phyloP scores from a whole-genome alignment of 30 jellyfish, hydroid and myxozoan species.

The Chrysaora quinquecirrha region DNA sequence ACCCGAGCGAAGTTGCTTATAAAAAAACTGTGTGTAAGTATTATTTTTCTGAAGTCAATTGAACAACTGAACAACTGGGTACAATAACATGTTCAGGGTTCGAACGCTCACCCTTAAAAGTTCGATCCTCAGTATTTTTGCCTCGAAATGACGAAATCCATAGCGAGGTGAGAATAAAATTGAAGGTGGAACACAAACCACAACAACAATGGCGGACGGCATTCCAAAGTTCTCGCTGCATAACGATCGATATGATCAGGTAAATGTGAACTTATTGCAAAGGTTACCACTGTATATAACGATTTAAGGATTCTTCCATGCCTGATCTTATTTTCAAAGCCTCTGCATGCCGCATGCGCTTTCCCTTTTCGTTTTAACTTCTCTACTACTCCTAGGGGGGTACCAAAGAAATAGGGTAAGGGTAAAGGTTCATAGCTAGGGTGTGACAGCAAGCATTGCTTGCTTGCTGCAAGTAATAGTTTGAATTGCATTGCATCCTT shows the following conservation, averaged over 20 bases:
- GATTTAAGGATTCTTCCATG: neutral
- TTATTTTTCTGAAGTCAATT: too few relatives aligned
- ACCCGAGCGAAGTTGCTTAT: too few relatives aligned
- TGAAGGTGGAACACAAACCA: neutral
- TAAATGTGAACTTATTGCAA: too few relatives aligned
- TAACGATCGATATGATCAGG: conserved; percentile 41
- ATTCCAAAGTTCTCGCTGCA: conserved; percentile 46
- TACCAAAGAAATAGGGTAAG: too few relatives aligned
- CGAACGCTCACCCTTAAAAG: too few relatives aligned
- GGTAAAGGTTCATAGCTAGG: neutral
- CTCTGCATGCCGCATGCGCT: neutral
- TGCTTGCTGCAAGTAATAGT: neutral
- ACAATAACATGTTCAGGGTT: too few relatives aligned
- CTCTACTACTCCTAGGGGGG: too few relatives aligned
- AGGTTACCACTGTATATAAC: too few relatives aligned
- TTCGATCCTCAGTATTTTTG: too few relatives aligned
- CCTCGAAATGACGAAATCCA: neutral
- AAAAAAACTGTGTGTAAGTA: too few relatives aligned
- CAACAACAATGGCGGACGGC: conserved; percentile 54
- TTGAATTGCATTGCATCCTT: too few relatives aligned
- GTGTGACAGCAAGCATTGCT: neutral
- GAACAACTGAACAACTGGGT: too few relatives aligned
- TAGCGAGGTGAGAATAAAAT: neutral
- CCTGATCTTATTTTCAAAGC: neutral
- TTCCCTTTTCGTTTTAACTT: neutral